These are phyloP conservation scores for Celastrina argiolus DNA, from an alignment of 2,888 invertebrate genomes.

Conservation along the genomic window DNA sequence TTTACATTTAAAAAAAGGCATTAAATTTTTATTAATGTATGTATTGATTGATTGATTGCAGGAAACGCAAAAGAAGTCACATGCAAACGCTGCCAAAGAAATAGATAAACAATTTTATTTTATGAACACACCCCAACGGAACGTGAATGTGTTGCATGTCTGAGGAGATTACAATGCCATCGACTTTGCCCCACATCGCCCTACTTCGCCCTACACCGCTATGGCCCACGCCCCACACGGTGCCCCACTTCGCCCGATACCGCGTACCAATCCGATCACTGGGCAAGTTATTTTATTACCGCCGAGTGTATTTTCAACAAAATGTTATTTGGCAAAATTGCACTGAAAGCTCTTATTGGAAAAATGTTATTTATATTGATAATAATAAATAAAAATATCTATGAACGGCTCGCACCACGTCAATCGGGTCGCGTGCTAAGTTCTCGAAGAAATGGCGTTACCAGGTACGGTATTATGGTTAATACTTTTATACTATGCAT, in stretches of 20 bases:
- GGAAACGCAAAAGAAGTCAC: no score
- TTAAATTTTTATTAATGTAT: no score
- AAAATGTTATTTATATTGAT: not conserved
- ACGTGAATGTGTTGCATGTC: conserved; percentile 5
- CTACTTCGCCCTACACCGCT: not conserved
- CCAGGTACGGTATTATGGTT: no score
- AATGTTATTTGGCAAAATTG: not conserved
- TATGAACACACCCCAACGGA: not conserved
- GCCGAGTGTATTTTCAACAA: not conserved
- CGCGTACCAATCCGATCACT: not conserved
- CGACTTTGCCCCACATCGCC: not conserved
- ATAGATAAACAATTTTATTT: not conserved
- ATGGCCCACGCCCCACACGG: not conserved
- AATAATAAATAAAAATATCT: no score
- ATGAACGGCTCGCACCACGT: no score
- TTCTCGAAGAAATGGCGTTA: no score
- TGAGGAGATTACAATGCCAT: not conserved
- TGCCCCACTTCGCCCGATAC: not conserved
- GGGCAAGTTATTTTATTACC: not conserved
- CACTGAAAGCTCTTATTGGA: not conserved
- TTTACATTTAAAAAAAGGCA: no score
- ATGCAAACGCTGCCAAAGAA: no score
- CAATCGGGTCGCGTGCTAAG: no score
- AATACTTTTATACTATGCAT: no score
- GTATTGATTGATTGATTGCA: no score